Evolutionary conservation across 2,888 invertebrate genomes (phyloP), one percentile per base, ranked within the genome.

Genomic region (Cephus pygmeus): DNA sequence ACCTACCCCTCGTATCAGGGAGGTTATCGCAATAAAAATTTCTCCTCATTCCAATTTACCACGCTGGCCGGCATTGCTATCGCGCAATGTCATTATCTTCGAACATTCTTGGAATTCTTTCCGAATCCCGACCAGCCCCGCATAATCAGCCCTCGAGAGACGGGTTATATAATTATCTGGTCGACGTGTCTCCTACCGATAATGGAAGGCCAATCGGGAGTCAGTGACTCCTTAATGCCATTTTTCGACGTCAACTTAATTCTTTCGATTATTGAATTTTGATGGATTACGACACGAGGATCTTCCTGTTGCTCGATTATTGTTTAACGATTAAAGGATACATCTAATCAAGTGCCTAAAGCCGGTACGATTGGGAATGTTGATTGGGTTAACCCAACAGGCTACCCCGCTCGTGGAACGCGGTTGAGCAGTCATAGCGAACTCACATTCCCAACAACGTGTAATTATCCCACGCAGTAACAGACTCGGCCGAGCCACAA

Each of bases 21-120:
- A 56, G 76, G 69, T 77, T 74, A 73, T 73, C 69, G 73, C 69
- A 79, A 80, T 82, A 78, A 80, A 83, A 83, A 81, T 82, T 81
- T 80, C 78, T 69, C 79, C 69, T n/a, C 71, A 34, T 69, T 79
- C 79, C 74, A 75, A 78, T 79, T 77, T 79, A 79, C 79, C 77
- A 69, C 56, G 34, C 12, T 33, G 34, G 12, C 12, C 31, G 69
- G 73, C 75, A 68, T 74, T 75, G 76, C n/a, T 80, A 76, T 75
- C 77, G 73, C 4, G 69, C 73, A 74, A 76, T 73, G 81, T 79
- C 80, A 81, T 81, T 81, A 80, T 79, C 80, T 73, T 12, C 56
- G 77, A 31, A 73, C 71, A 80, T 79, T 79, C 80, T 79, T 75
- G 78, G 78, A 78, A 82, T 76, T 56, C 73, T 80, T 82, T 56